Evolutionary conservation across 2,888 invertebrate genomes (phyloP).

Genomic region (Drosophila suboccidentalis): DNA sequence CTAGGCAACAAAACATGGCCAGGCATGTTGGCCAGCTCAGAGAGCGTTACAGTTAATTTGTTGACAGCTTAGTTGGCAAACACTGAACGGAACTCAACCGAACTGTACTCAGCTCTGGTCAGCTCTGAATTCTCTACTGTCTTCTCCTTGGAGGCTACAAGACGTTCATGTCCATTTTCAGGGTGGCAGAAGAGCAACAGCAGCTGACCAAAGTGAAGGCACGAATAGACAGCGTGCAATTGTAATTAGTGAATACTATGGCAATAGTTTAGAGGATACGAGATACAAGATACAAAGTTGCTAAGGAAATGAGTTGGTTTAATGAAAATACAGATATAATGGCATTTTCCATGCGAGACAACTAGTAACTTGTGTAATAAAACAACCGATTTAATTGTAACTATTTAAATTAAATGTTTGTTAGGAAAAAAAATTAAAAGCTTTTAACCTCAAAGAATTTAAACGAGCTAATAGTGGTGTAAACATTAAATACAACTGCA

Average conservation of each 20-base stretch:
- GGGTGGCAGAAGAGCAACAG: constrained; percentile 20
- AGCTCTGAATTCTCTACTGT: constrained; percentile 1
- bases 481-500: not conserved
- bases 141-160: constrained; percentile 67
- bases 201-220: constrained; percentile 55
- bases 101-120: constrained; percentile 12
- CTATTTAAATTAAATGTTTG: constrained; percentile 13
- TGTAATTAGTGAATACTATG: constrained; percentile 68
- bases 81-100: constrained; percentile 25
- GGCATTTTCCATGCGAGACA: constrained; percentile 8
- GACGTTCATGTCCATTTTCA: constrained; percentile 48
- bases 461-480: not conserved
- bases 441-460: not conserved
- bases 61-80: constrained; percentile 73
- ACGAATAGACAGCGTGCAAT: constrained; percentile 51
- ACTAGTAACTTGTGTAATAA: constrained; percentile 11
- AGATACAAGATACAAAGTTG: constrained; percentile 27
- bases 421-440: not conserved
- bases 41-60: constrained; percentile 76
- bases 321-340: constrained; percentile 37
- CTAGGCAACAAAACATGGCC: constrained; percentile 60
- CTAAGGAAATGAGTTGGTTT: constrained; percentile 45
- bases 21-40: constrained; percentile 34
- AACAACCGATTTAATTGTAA: constrained; percentile 10
- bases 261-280: constrained; percentile 39